These are phyloP conservation scores for Butorides virescens DNA, from an alignment of 2,113 vertebrate species.

Conservation along the genomic window DNA sequence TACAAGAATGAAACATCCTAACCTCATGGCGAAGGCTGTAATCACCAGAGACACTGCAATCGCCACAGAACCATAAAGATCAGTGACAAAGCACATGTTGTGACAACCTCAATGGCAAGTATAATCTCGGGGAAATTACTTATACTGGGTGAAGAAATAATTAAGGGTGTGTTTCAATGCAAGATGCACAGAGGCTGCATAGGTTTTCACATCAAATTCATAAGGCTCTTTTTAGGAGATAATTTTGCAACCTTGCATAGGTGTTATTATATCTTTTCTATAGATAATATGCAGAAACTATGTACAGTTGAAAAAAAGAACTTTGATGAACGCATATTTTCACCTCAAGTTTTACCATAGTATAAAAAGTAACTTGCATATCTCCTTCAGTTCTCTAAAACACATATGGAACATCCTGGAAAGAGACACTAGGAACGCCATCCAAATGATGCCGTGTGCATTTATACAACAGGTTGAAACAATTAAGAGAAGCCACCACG, in stretches of 20 bases:
- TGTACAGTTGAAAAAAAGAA: conserved; percentile 40
- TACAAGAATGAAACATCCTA: conserved; percentile 34
- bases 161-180: conserved; percentile 13
- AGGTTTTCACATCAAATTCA: conserved; percentile 49
- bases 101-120: neutral
- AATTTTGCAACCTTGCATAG: conserved; percentile 58
- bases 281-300: conserved; percentile 27
- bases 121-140: conserved; percentile 17
- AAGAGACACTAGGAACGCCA: neutral
- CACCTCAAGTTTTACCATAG: conserved; percentile 22
- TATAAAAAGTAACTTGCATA: conserved; percentile 51
- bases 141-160: neutral
- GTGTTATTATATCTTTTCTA: conserved; percentile 16
- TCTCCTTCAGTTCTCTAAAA: conserved; percentile 41
- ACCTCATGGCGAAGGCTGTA: conserved; percentile 48
- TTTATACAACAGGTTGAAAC: conserved; percentile 36
- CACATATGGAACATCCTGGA: conserved; percentile 15
- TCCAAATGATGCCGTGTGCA: neutral
- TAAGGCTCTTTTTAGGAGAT: conserved; percentile 58
- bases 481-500: conserved; percentile 11
- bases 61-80: neutral
- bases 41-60: conserved; percentile 31
- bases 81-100: neutral
- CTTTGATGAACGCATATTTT: neutral
- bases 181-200: conserved; percentile 55